Conservation (phyloP, 2,797 vertebrate genomes). For the Danio tinwini region DNA sequence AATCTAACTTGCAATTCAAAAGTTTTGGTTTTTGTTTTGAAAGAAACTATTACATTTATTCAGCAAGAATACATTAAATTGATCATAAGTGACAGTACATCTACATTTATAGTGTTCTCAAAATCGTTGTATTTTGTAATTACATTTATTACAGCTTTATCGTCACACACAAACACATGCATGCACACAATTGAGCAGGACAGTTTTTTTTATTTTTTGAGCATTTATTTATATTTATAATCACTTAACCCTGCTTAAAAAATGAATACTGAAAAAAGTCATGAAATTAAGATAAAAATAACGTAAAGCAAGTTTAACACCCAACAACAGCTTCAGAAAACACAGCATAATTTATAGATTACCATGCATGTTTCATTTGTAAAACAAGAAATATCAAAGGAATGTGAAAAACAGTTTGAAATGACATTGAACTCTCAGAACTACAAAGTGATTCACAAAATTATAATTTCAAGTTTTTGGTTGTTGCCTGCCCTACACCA, state of each 20-base stretch:
- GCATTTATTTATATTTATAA: constrained; percentile 1
- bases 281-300: constrained; percentile 4
- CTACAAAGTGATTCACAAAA: constrained; percentile 14
- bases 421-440: background rate
- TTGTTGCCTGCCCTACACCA: background rate
- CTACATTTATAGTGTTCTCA: background rate
- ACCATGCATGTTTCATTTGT: constrained; percentile 2
- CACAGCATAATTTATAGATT: background rate
- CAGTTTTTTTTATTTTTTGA: background rate
- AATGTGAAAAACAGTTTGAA: constrained; percentile 20
- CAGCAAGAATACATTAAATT: background rate
- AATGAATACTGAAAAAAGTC: background rate
- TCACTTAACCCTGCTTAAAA: background rate
- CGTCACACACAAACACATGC: background rate
- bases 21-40: background rate
- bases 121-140: background rate
- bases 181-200: background rate
- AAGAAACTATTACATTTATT: background rate
- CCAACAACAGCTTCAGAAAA: constrained; percentile 17
- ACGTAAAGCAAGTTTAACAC: background rate
- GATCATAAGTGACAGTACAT: background rate
- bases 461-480: constrained; percentile 12
- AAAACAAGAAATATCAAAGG: background rate
- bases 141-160: background rate
- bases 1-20: background rate